Evolutionary conservation across 2,797 vertebrate genomes (phyloP).

Genomic region (Sphenopsis melanotis): DNA sequence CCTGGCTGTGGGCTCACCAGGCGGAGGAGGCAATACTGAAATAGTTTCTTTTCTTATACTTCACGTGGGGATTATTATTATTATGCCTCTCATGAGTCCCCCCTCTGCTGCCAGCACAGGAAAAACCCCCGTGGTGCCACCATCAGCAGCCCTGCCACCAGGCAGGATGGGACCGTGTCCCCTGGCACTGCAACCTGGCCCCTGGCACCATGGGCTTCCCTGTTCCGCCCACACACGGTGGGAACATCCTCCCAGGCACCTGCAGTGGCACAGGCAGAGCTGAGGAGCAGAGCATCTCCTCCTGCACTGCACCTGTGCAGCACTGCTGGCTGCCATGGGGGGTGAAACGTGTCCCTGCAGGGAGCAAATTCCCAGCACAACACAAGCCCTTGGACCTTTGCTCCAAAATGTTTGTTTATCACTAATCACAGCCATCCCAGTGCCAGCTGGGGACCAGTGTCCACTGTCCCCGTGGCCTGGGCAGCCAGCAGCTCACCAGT

Average conservation of each 20-base stretch:
- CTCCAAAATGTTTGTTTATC: not conserved
- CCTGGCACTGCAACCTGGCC: not conserved
- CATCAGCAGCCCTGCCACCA: not conserved
- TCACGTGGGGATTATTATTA: conserved; percentile 22
- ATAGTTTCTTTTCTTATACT: conserved; percentile 46
- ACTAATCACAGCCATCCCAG: not conserved
- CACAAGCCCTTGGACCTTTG: not conserved
- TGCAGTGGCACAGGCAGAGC: not conserved
- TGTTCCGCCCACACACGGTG: not conserved
- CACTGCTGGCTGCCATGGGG: not conserved
- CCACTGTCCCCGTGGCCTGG: rapidly evolving
- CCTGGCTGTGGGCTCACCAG: not conserved
- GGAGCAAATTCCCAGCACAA: not conserved
- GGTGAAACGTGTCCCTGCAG: not conserved
- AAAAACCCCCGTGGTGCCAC: not conserved
- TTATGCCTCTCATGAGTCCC: not conserved
- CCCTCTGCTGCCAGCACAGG: not conserved
- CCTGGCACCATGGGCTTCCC: not conserved
- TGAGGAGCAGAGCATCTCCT: not conserved
- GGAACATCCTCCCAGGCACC: not conserved
- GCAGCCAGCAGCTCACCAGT: rapidly evolving
- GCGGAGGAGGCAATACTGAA: conserved; percentile 51
- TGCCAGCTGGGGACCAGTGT: not conserved
- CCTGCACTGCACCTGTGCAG: not conserved
- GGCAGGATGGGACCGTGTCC: not conserved